Conservation (phyloP, 2,113 vertebrate genomes). For the Uria aalge region DNA sequence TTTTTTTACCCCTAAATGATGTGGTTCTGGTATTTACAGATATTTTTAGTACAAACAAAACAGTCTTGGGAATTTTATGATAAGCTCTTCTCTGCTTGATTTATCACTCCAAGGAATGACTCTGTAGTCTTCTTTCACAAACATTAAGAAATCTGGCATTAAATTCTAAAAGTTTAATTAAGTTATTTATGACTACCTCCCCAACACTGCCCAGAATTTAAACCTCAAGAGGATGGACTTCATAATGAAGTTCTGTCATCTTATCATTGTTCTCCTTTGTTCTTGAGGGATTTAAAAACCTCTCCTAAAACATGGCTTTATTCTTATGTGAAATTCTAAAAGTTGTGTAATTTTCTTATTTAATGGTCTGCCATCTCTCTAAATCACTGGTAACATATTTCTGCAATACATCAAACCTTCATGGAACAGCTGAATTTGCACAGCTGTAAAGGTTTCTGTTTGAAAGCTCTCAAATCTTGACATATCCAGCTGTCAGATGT, state of each 20-base stretch:
- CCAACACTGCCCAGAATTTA: background rate
- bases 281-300: background rate
- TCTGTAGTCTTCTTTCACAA: slow-evolving; percentile 1
- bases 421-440: slow-evolving; percentile 20
- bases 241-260: slow-evolving; percentile 12
- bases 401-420: background rate
- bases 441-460: slow-evolving; percentile 36
- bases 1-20: background rate
- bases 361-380: slow-evolving; percentile 48
- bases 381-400: slow-evolving; percentile 62
- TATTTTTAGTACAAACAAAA: slow-evolving; percentile 16
- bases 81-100: slow-evolving; percentile 11
- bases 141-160: slow-evolving; percentile 15
- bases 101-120: background rate
- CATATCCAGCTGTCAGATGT: slow-evolving; percentile 21
- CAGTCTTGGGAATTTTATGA: slow-evolving; percentile 4
- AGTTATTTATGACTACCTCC: slow-evolving; percentile 35
- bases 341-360: background rate
- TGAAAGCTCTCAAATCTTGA: slow-evolving; percentile 24
- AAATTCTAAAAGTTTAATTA: background rate
- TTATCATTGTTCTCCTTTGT: slow-evolving; percentile 20
- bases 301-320: background rate
- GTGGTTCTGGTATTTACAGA: background rate
- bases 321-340: background rate
- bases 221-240: background rate